phyloP scores from a whole-genome alignment of 2,113 vertebrate species.

The Dipodomys stephensi region DNA sequence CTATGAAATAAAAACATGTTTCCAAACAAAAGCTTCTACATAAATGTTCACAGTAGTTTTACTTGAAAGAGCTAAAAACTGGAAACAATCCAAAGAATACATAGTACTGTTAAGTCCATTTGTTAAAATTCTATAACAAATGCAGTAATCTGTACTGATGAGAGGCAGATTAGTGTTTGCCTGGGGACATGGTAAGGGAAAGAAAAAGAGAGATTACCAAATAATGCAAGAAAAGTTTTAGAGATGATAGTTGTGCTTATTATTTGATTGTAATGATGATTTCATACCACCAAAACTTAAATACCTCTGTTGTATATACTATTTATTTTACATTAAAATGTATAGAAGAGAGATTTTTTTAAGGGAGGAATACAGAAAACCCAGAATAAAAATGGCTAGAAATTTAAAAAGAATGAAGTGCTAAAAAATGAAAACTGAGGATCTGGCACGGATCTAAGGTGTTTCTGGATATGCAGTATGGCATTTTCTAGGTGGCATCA shows the following conservation, averaged over 20 bases:
- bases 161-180: constrained; percentile 7
- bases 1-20: neutral
- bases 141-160: neutral
- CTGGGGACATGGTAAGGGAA: neutral
- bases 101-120: neutral
- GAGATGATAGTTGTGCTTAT: neutral
- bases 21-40: neutral
- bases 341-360: neutral
- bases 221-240: neutral
- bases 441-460: neutral
- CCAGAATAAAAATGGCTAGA: neutral
- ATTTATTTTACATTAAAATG: constrained; percentile 39
- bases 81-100: neutral
- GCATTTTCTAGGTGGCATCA: neutral
- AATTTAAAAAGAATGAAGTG: neutral
- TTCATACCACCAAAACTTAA: constrained; percentile 9
- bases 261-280: neutral
- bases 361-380: neutral
- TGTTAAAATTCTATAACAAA: constrained; percentile 48
- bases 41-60: neutral
- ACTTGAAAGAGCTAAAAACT: constrained; percentile 19
- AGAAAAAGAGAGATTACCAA: neutral
- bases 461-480: neutral
- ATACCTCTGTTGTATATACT: neutral
- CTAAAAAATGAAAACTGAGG: constrained; percentile 1